Conservation (phyloP, 1,140 invertebrate species). For the Heliconius hermathena region DNA sequence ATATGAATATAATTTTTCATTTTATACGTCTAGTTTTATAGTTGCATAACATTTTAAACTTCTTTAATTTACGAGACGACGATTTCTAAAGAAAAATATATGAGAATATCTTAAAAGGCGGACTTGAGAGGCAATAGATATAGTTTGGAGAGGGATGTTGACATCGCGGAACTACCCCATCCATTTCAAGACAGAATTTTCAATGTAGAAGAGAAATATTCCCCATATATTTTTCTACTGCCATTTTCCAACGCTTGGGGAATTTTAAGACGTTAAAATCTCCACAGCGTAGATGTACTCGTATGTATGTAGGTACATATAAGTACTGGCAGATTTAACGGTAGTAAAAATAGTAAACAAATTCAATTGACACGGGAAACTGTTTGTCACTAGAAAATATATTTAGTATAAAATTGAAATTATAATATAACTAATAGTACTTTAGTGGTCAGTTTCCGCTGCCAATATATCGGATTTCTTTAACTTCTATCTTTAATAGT, state of each 20-base stretch:
- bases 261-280: not conserved
- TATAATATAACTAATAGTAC: no score
- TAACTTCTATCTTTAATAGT: not conserved
- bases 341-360: not conserved
- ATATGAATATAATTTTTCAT: constrained; percentile 6
- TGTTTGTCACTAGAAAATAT: not conserved
- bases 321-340: not conserved
- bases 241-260: constrained; percentile 1
- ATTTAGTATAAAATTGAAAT: no score
- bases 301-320: not conserved
- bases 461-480: no score
- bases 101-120: constrained; percentile 7
- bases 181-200: constrained; percentile 12
- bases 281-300: not conserved
- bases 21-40: not conserved
- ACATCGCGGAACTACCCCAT: constrained; percentile 1
- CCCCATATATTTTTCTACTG: constrained; percentile 8
- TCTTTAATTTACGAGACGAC: constrained; percentile 10
- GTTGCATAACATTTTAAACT: constrained; percentile 1
- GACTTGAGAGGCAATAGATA: constrained; percentile 12
- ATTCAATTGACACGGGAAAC: not conserved
- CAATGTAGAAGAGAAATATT: constrained; percentile 13
- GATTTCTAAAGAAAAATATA: constrained; percentile 5
- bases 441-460: no score
- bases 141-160: constrained; percentile 8